A percentile compares a stretch with the other conserved stretches of the same genome.
These are phyloP conservation scores for Ommatoiulus sabulosus DNA, from an alignment of 2,888 invertebrate genomes.

Conservation along the genomic window DNA sequence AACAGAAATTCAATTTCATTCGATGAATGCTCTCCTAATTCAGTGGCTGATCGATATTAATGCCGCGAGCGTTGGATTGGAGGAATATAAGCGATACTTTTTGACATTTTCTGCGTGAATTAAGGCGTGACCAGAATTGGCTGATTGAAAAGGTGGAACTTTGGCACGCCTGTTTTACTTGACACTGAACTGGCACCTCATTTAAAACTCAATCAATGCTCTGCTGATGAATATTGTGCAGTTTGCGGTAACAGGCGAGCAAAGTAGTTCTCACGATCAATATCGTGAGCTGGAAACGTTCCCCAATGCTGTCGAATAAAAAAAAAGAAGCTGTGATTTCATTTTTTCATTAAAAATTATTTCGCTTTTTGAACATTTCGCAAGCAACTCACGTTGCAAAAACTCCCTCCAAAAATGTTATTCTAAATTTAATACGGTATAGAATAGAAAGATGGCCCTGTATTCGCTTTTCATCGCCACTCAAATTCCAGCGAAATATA, in stretches of 20 bases:
- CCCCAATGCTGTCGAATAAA: neutral
- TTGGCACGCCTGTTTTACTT: neutral
- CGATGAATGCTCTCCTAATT: neutral
- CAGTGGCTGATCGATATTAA: neutral
- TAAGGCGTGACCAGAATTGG: neutral
- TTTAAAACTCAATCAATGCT: conserved; percentile 22
- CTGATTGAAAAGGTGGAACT: conserved; percentile 11
- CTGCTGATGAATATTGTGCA: neutral
- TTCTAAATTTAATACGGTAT: too few relatives aligned
- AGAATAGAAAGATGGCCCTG: too few relatives aligned
- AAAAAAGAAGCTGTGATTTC: neutral
- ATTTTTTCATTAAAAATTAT: neutral
- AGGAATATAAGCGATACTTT: neutral
- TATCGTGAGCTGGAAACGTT: neutral
- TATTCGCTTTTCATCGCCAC: too few relatives aligned
- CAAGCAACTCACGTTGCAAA: neutral
- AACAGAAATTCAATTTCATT: conserved; percentile 8
- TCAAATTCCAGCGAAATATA: neutral
- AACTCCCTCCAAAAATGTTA: too few relatives aligned
- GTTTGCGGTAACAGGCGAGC: neutral
- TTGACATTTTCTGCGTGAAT: neutral
- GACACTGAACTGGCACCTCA: conserved; percentile 21
- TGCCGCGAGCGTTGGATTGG: neutral
- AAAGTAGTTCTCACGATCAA: neutral
- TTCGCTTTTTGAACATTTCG: neutral